phyloP scores from a whole-genome alignment of 1,140 invertebrate species.

The Acromyrmex heyeri region DNA sequence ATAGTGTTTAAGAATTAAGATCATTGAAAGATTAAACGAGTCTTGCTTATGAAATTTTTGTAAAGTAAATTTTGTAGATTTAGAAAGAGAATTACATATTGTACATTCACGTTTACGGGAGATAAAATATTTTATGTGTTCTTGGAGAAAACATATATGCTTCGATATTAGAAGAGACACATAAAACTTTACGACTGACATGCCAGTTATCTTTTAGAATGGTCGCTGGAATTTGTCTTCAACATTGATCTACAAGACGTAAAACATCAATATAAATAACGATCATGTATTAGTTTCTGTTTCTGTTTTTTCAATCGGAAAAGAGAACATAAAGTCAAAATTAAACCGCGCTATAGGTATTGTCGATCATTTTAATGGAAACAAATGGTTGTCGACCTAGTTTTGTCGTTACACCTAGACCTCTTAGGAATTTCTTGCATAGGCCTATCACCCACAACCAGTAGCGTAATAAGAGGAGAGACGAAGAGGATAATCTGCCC shows the following conservation, averaged over 20 bases:
- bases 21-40: background rate
- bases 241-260: background rate
- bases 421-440: conserved; percentile 15
- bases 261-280: background rate
- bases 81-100: background rate
- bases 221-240: conserved; percentile 1
- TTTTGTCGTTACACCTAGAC: background rate
- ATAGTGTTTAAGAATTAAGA: background rate
- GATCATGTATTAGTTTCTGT: background rate
- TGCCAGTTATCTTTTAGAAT: background rate
- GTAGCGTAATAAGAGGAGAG: too few relatives aligned
- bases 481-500: too few relatives aligned
- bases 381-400: conserved; percentile 40
- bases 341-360: background rate
- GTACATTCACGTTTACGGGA: background rate
- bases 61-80: background rate
- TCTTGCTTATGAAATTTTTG: background rate
- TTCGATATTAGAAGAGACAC: conserved; percentile 32
- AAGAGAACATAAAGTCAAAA: background rate
- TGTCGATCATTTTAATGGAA: conserved; percentile 33
- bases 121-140: conserved; percentile 19
- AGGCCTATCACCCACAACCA: too few relatives aligned
- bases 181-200: conserved; percentile 41
- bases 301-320: background rate
- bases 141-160: background rate